Evolutionary conservation across 2,888 invertebrate species (phyloP).

Genomic region (Latheticus oryzae): DNA sequence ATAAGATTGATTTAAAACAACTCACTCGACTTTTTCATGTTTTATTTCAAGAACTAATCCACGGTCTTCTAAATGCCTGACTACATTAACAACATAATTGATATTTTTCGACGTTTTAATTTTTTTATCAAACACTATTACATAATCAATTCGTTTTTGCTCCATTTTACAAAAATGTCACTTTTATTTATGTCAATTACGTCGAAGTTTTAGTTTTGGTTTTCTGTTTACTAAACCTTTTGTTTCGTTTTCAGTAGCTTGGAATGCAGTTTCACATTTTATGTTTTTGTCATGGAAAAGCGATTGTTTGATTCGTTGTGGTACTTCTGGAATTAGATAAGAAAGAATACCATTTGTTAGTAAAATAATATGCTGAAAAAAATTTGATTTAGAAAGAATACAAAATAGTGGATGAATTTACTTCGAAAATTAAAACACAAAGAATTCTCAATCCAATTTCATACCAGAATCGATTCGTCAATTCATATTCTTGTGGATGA

Average conservation of each 20-base stretch:
- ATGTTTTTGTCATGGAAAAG: not conserved
- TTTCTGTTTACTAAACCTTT: no score
- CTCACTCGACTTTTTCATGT: constrained; percentile 7
- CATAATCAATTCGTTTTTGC: no score
- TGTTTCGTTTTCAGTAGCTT: no score
- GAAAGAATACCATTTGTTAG: constrained; percentile 71
- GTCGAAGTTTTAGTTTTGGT: no score
- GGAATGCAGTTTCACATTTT: no score
- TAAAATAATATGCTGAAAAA: constrained; percentile 68
- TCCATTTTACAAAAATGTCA: no score
- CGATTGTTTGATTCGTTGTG: constrained; percentile 46
- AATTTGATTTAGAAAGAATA: no score
- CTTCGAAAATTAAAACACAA: constrained; percentile 74
- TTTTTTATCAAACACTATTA: constrained; percentile 1
- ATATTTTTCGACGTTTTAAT: constrained; percentile 1
- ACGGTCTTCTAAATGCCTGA: constrained; percentile 3
- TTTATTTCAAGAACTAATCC: constrained; percentile 1
- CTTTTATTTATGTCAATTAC: no score
- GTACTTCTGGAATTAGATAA: constrained; percentile 70
- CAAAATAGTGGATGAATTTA: constrained; percentile 57
- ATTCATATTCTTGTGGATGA: constrained; percentile 57
- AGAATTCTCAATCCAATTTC: constrained; percentile 69
- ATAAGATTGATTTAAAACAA: no score
- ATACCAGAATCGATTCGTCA: constrained; percentile 69
- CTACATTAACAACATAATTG: not conserved